These are phyloP conservation scores for Istiophorus platypterus DNA, from an alignment of 2,113 vertebrate species.

Conservation along the genomic window DNA sequence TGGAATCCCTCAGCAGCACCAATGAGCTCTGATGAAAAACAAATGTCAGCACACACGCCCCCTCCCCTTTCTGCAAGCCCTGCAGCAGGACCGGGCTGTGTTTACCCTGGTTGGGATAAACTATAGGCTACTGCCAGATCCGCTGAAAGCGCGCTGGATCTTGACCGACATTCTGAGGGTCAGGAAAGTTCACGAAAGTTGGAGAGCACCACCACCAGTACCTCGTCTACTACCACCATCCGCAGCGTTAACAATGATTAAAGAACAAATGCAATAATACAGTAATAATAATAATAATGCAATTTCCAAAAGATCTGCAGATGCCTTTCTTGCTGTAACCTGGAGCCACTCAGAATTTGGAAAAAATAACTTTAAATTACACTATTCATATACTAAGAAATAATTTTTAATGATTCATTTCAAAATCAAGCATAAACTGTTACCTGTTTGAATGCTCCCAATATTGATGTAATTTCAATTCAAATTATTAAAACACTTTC, in stretches of 20 bases:
- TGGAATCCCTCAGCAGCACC: constrained; percentile 80
- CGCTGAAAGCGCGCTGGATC: constrained; percentile 64
- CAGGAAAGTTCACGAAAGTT: constrained; percentile 54
- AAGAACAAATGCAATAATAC: not conserved
- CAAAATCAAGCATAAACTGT: not conserved
- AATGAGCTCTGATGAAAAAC: constrained; percentile 80
- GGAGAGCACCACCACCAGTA: not conserved
- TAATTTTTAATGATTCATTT: not conserved
- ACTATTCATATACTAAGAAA: not conserved
- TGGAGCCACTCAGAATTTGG: not conserved
- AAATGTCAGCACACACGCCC: constrained; percentile 73
- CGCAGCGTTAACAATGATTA: not conserved
- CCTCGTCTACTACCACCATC: not conserved
- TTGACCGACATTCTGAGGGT: constrained; percentile 71
- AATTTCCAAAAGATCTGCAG: not conserved
- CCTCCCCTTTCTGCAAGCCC: constrained; percentile 40
- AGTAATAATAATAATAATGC: not conserved
- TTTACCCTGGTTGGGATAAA: constrained; percentile 73
- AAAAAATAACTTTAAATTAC: not conserved
- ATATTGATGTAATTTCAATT: not conserved
- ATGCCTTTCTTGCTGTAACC: no score
- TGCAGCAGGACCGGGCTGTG: constrained; percentile 63
- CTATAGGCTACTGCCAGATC: constrained; percentile 73
- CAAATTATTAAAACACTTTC: not conserved
- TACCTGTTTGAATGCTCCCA: not conserved